Base-by-base conservation (phyloP, 2,888 invertebrate species). In the Isoperla grammatica region DNA sequence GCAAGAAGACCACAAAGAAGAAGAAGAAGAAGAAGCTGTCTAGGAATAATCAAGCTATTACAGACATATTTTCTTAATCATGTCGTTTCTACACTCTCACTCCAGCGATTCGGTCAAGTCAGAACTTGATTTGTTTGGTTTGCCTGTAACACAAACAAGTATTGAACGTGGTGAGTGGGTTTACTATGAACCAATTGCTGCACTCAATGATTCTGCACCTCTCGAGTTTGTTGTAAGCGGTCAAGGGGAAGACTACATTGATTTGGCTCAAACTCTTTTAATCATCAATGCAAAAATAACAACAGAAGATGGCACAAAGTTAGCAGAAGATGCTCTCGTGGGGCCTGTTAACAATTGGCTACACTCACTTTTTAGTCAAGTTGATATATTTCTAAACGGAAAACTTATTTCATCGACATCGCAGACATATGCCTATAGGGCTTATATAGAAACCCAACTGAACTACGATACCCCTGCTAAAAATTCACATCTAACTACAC, bases 371-470 rank as follows among this genome's bases (percentile, higher is more conserved):
- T 68, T 68, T 46, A 65, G 63, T 43, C 67, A 69, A 55, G 61
- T n/a, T 0, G 66, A 68, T 55, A 59, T 69, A 19, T 66, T 63
- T 56, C 61, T 69, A 13, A 69, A 70, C 57, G 65, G 68, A 53
- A 68, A 68, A 61, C 39, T 67, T 4, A 62, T 69, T 8, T 67
- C 66, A 0, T 64, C 67, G 60, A 67, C 0, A 12, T 13, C 40
- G 12, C 40, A 40, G 15, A 40, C 15, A 15, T 40, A 40, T 40
- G 40, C 40, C 3, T 69, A 68, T 57, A 53, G 68, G 15, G 64
- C 68, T 0, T 69, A 68, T 50, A 66, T 69, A 17, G 67, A 67
- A 60, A 65, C 63, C n/a, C 45, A 66, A 3, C 46, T 67, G 2
- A 67, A 66, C 62, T 67, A 67, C 46, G 63, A 61, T 0, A 13